Conservation (phyloP, 2,113 vertebrate species). For the Speoplatyrhinus poulsoni region DNA sequence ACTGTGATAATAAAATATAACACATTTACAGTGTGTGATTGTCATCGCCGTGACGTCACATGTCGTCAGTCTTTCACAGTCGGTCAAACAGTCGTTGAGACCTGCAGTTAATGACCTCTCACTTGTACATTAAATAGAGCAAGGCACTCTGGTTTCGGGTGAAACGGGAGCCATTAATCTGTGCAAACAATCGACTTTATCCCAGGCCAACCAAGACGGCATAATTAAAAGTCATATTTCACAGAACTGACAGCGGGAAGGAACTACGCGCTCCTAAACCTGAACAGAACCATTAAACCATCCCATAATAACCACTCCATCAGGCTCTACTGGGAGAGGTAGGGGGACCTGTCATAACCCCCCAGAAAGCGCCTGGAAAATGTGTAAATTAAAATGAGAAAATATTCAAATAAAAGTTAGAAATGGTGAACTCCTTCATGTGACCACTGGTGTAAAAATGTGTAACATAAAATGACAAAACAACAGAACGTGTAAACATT, state of each 20-base stretch:
- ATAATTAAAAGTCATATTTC: constrained; percentile 73
- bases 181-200: constrained; percentile 75
- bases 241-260: constrained; percentile 47
- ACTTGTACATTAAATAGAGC: constrained; percentile 66
- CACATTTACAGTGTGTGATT: constrained; percentile 56
- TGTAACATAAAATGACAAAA: constrained; percentile 35
- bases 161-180: constrained; percentile 65
- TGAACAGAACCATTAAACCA: too few species aligned
- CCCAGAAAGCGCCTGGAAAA: constrained; percentile 12
- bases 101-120: constrained; percentile 11
- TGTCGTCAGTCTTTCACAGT: constrained; percentile 28
- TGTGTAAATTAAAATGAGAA: constrained; percentile 21
- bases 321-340: too few species aligned
- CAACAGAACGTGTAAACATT: neutral
- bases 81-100: constrained; percentile 24
- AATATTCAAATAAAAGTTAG: constrained; percentile 7
- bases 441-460: constrained; percentile 30
- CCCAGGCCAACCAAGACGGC: constrained; percentile 60
- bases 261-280: neutral
- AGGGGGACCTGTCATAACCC: neutral
- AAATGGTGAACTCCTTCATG: constrained; percentile 60
- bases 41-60: constrained; percentile 39
- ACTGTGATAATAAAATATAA: constrained; percentile 1
- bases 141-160: constrained; percentile 73
- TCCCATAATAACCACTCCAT: too few species aligned